These are phyloP conservation scores for Drosophila punjabiensis DNA, from an alignment of 1,140 invertebrate species.

Conservation along the genomic window DNA sequence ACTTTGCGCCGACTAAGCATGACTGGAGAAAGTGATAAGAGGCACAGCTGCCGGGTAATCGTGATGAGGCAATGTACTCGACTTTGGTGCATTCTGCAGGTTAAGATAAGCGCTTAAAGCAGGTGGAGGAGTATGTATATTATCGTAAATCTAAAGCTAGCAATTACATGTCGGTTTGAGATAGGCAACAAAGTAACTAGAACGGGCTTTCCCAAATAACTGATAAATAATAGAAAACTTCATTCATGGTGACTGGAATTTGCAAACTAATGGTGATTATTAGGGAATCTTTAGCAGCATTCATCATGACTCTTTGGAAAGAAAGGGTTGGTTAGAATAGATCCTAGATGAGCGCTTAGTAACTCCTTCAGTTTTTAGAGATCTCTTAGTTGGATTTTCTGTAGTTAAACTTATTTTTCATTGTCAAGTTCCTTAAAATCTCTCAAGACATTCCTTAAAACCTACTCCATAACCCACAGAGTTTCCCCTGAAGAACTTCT, in stretches of 20 bases:
- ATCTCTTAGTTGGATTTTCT: neutral
- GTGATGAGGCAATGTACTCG: constrained; percentile 7
- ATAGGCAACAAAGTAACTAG: neutral
- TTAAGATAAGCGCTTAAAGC: neutral
- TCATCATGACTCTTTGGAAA: neutral
- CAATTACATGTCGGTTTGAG: neutral
- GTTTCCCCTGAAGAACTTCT: no score
- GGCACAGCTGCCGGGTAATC: neutral
- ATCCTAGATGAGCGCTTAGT: neutral
- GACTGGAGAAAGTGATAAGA: constrained; percentile 19
- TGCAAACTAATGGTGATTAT: neutral
- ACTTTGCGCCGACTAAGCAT: constrained; percentile 7
- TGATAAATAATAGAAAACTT: neutral
- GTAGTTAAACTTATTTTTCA: neutral
- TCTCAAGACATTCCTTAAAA: neutral
- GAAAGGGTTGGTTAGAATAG: neutral
- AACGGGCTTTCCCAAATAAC: neutral
- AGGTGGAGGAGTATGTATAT: neutral
- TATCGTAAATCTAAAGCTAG: neutral
- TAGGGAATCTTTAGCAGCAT: neutral
- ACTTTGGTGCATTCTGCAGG: neutral
- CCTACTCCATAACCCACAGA: neutral
- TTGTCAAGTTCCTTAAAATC: no score
- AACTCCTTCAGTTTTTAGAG: neutral
- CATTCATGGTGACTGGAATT: constrained; percentile 1